Conservation (phyloP, 2,888 invertebrate genomes). For the Geotrupes spiniger region DNA sequence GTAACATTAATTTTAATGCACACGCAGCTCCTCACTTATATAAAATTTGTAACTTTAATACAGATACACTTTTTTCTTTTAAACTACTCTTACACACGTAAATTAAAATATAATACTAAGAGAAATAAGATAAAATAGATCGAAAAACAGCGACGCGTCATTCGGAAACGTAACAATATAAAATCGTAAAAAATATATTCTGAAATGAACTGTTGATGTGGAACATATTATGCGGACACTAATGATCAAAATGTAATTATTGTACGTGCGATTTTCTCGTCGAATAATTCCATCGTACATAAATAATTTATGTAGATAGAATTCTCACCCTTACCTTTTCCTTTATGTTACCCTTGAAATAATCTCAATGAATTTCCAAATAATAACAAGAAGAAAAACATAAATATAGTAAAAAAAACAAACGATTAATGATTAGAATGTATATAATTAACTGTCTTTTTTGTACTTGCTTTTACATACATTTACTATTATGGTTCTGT, state of each 20-base stretch:
- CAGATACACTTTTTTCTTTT: constrained; percentile 18
- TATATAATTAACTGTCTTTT: too few relatives aligned
- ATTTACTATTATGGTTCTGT: too few relatives aligned
- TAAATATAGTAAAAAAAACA: background rate
- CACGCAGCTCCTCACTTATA: constrained; percentile 8
- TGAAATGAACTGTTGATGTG: constrained; percentile 17
- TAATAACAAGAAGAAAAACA: background rate
- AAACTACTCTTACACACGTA: constrained; percentile 18
- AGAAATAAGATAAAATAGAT: constrained; percentile 21
- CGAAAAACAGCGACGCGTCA: constrained; percentile 22
- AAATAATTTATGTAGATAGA: constrained; percentile 7
- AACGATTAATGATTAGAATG: too few relatives aligned
- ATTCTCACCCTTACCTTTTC: too few relatives aligned
- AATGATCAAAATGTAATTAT: background rate
- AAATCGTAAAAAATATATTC: constrained; percentile 15
- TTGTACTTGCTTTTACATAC: too few relatives aligned
- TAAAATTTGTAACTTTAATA: constrained; percentile 17
- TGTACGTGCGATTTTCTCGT: too few relatives aligned
- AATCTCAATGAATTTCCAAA: too few relatives aligned
- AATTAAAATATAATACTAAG: constrained; percentile 24
- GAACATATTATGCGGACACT: constrained; percentile 17
- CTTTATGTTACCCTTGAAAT: too few relatives aligned
- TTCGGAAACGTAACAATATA: constrained; percentile 24
- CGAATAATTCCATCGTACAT: too few relatives aligned
- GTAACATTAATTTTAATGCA: constrained; percentile 16